Evolutionary conservation across 2,888 invertebrate species (phyloP), one percentile per base, ranked within the genome.

Genomic region (Venusia cambrica): DNA sequence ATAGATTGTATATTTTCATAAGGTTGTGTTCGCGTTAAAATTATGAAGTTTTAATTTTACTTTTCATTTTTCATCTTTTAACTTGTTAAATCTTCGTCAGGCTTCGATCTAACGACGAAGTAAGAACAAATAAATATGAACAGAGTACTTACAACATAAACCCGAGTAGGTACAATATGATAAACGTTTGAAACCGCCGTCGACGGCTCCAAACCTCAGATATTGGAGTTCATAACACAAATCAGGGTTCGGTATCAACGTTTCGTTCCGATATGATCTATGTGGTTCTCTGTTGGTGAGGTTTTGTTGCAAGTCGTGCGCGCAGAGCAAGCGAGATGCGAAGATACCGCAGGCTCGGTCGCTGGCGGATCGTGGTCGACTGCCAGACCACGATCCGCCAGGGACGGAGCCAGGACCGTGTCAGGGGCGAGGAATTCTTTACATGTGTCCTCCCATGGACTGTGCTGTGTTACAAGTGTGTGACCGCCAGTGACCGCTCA

Each of bases 231-330:
- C 21, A 24, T 25, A 36, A 32, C 25, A 38, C 37, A 38, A 45
- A 40, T 38, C 40, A 38, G 19, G n/a, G 15, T 25, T n/a, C 14
- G 10, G 25, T 34, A 45, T 40, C 34, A 24, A 30, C 37, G 19
- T n/a, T n/a, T n/a, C n/a, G 24, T n/a, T 12, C 27, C 20, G 55
- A 58, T 58, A 43, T 39, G 48, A 47, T 45, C 53, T 43, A 59
- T 48, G 56, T 48, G 43, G 47, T 50, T 42, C n/a, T n/a, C 32
- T 27, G 27, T 32, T 35, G 14, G 30, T 7, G 4, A 33, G 38
- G 27, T 39, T 27, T 35, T 39, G 34, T 39, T 32, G 32, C 7
- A 21, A 16, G 40, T 45, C 45, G 45, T 45, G 37, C 25, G 30
- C 18, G 5, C 15, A 25, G 32, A 37, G 34, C 22, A 32, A 35